Base-by-base conservation (phyloP, 2,797 vertebrate species). In the Synanceia verrucosa region DNA sequence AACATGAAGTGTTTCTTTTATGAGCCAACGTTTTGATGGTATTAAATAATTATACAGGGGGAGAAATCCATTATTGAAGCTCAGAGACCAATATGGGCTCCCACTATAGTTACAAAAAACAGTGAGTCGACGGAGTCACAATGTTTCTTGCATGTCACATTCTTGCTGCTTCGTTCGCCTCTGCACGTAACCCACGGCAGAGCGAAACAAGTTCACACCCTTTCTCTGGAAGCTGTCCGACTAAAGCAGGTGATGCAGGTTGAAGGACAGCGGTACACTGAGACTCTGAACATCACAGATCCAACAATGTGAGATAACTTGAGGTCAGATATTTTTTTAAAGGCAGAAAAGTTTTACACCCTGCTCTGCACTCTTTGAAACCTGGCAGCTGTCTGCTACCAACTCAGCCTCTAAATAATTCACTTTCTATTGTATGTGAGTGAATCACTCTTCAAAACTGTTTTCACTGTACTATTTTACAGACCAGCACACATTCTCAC, bases 261-360 rank as follows among this genome's bases (percentile, higher is more conserved):
- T 78, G 78, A 85, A 86, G 82, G 83, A 86, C 78, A 33, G 26
- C 55, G 69, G 11, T 59, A 47, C 50, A 26, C 53, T 1, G 12
- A 60, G 68, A 23, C 47, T 1, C 21, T 1, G 37, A 43, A 70
- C 78, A 53, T 75, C 48, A 78, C 78, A 76, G 14, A 23, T 59
- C 37, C 55, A 37, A 79, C 71, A 73, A 36, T 51, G 51, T 10
- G 9, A 50, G 82, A 71, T 33, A 4, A 11, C 50, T 65, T 3
- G 12, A 76, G 83, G 85, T 86, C 73, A 78, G 51, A 41, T 4
- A 4, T 55, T 51, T 58, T 72, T 68, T 78, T 29, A 53, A 65
- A 76, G 43, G 21, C 36, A 7, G 37, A 44, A 26, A 71, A 73
- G 62, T 82, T 80, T 56, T 70, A 43, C n/a, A 70, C n/a, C 33